phyloP scores from a whole-genome alignment of 2,797 vertebrate genomes.

The Tinamus major region DNA sequence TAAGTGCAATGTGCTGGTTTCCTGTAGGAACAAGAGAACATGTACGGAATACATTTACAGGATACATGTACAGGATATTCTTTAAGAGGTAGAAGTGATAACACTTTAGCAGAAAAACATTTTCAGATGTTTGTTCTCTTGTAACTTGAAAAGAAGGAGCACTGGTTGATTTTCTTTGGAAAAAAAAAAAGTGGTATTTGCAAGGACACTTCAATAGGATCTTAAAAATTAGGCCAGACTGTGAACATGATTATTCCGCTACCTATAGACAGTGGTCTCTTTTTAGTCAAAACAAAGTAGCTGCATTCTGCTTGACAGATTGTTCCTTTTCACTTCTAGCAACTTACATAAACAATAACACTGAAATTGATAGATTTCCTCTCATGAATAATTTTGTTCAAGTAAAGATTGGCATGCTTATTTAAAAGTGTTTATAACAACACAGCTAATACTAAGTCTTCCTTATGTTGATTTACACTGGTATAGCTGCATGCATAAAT shows the following conservation, averaged over 20 bases:
- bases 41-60: background rate
- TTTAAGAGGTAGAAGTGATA: background rate
- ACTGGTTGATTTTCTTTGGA: background rate
- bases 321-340: background rate
- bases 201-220: background rate
- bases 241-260: background rate
- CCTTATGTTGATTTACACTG: background rate
- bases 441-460: background rate
- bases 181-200: background rate
- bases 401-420: background rate
- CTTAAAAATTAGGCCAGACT: background rate
- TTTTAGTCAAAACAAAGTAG: background rate
- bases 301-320: background rate
- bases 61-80: background rate
- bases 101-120: background rate
- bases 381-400: background rate
- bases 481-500: background rate
- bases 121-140: background rate
- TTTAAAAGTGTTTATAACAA: background rate
- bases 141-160: background rate
- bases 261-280: background rate
- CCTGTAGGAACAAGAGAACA: accelerated
- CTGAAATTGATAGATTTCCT: background rate
- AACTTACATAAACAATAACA: background rate
- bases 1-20: background rate